These are phyloP conservation scores for Neosalanx taihuensis DNA, from an alignment of 2,797 vertebrate genomes.

Conservation along the genomic window DNA sequence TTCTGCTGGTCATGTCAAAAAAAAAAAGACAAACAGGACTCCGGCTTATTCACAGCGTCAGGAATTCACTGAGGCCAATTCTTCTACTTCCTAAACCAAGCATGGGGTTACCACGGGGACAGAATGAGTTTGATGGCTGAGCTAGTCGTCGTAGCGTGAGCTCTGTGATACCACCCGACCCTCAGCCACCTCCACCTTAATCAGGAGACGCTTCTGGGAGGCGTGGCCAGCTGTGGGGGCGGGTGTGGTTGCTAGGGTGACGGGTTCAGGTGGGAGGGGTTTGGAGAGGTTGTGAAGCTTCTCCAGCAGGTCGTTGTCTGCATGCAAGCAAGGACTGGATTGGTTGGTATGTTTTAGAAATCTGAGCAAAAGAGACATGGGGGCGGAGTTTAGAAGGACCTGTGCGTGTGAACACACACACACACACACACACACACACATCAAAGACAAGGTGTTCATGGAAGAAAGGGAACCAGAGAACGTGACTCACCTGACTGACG, in stretches of 20 bases:
- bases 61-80: no score
- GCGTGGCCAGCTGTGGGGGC: not conserved
- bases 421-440: constrained; percentile 5
- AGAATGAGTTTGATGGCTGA: not conserved
- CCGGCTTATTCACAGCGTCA: not conserved
- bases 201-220: constrained; percentile 57
- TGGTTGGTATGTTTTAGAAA: constrained; percentile 68
- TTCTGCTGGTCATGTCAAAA: not conserved
- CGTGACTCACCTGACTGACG: constrained; percentile 49
- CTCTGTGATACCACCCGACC: constrained; percentile 58
- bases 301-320: constrained; percentile 48
- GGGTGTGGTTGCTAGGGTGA: not conserved
- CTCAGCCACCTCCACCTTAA: constrained; percentile 55
- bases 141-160: constrained; percentile 47
- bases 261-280: not conserved
- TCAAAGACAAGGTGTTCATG: constrained; percentile 10
- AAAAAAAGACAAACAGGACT: not conserved
- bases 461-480: not conserved
- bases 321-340: constrained; percentile 64
- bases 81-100: no score
- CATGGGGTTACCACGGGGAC: no score
- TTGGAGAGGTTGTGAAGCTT: constrained; percentile 19
- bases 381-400: constrained; percentile 57
- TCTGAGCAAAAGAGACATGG: constrained; percentile 65
- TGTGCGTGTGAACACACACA: not conserved